These are phyloP conservation scores for Uropetala carovei DNA, from an alignment of 2,888 invertebrate species.

Conservation along the genomic window DNA sequence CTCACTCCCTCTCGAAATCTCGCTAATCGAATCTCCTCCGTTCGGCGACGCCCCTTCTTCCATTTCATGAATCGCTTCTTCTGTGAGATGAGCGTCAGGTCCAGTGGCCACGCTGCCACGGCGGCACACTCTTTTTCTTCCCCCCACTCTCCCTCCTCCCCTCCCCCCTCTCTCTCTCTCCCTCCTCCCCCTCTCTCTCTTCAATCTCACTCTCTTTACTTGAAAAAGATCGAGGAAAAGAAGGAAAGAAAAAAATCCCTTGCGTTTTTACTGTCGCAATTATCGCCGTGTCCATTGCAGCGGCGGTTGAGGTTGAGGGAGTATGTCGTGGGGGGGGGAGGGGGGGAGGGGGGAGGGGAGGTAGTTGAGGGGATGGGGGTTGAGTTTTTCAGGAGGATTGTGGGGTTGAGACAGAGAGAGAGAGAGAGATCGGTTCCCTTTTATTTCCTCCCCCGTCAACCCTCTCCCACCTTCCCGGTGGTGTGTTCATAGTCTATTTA, in stretches of 20 bases:
- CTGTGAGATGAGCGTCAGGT: not conserved
- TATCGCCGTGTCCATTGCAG: not conserved
- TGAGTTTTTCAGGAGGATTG: too few relatives aligned
- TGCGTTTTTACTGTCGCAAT: not conserved
- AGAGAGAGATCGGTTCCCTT: not conserved
- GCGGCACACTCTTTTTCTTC: not conserved
- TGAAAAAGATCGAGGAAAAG: not conserved
- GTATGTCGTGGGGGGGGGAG: too few relatives aligned
- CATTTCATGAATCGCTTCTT: not conserved
- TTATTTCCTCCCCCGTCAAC: not conserved
- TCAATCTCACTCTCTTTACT: not conserved
- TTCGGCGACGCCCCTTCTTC: not conserved
- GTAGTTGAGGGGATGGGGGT: not conserved
- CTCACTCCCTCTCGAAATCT: not conserved
- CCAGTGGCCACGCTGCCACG: not conserved
- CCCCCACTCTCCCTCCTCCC: not conserved
- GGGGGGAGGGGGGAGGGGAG: too few relatives aligned
- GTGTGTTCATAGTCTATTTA: slow-evolving; percentile 55
- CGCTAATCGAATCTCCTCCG: slow-evolving; percentile 19
- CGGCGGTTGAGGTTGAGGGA: not conserved
- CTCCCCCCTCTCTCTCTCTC: too few relatives aligned
- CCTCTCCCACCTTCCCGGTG: not conserved
- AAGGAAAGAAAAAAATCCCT: not conserved
- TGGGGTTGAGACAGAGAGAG: slow-evolving; percentile 10
- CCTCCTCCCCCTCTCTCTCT: not conserved